Base-by-base conservation (phyloP, 1,140 invertebrate species). In the Rhizoglyphus robini region DNA sequence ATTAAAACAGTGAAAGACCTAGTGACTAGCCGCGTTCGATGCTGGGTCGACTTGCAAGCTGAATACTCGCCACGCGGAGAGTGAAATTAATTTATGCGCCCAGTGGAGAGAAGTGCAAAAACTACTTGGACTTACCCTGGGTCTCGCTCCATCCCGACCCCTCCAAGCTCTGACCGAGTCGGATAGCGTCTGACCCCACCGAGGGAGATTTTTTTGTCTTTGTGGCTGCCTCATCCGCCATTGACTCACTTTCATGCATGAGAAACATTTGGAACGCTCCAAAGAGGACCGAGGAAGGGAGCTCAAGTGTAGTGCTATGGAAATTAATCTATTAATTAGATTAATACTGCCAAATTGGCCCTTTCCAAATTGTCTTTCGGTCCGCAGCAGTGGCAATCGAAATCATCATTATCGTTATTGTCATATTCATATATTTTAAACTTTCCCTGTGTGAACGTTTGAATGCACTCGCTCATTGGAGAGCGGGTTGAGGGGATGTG, bases 311-410 rank as follows among this genome's bases (percentile, higher is more conserved):
- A n/a, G 41, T 15, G 41, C 41, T 46, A 46, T 54, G 8, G 51
- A 54, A 54, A 54, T 54, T 54, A 54, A 54, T 54, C 51, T 54
- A 54, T 54, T 54, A 54, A 54, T 54, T 54, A 54, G 51, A 54
- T 54, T 54, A 54, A 54, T 54, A 54, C 51, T 25, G 15, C 31
- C 20, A 54, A 54, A 54, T 54, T 54, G 51, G 51, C 51, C 51
- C 51, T 54, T 8, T 54, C 20, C 36, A 8, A 8, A 11, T 8
- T 41, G 8, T 18, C 36, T 11, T 41, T 8, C 18, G 36, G 36
- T 11, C 36, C 8, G 18, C 36, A n/a, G n/a, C n/a, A n/a, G n/a
- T n/a, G n/a, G n/a, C n/a, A n/a, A n/a, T n/a, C n/a, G n/a, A 41
- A 8, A 61, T 61, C 59, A 61, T 29, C 59, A 61, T 61, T 27